These are phyloP conservation scores for Hydropotes inermis DNA, from an alignment of 2,113 vertebrate species.

Conservation along the genomic window DNA sequence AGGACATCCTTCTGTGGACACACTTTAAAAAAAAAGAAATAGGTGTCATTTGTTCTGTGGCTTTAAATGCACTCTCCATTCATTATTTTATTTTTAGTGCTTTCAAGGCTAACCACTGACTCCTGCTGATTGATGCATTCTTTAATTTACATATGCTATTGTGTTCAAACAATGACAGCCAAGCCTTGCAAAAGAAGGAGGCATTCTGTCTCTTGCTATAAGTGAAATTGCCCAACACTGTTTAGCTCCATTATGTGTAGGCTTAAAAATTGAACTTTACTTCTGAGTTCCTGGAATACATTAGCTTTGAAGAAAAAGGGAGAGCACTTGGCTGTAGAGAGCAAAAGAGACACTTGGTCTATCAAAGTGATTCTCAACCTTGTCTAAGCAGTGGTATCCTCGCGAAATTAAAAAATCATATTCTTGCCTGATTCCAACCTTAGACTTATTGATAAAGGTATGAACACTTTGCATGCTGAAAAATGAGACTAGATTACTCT, in stretches of 20 bases:
- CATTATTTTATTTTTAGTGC: conserved; percentile 43
- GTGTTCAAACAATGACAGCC: conserved; percentile 22
- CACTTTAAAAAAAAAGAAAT: neutral
- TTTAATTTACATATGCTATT: conserved; percentile 17
- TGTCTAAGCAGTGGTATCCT: neutral
- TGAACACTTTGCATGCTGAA: neutral
- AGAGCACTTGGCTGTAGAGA: neutral
- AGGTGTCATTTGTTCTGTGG: neutral
- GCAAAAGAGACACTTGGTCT: neutral
- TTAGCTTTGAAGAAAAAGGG: conserved; percentile 10
- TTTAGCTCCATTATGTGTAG: conserved; percentile 21
- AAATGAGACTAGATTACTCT: neutral
- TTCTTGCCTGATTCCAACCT: neutral
- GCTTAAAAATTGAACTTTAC: conserved; percentile 28
- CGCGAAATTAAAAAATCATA: neutral
- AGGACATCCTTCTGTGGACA: neutral
- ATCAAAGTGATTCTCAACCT: neutral
- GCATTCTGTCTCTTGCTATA: conserved; percentile 43
- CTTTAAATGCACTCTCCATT: neutral
- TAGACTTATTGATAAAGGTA: neutral
- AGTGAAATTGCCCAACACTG: conserved; percentile 29
- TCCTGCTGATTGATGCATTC: neutral
- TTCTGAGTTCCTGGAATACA: conserved; percentile 16
- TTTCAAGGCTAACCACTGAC: conserved; percentile 34
- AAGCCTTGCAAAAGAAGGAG: neutral